A percentile compares a stretch with the other conserved stretches of the same genome.
phyloP scores from a whole-genome alignment of 2,797 vertebrate species.

The Chrosomus eos region DNA sequence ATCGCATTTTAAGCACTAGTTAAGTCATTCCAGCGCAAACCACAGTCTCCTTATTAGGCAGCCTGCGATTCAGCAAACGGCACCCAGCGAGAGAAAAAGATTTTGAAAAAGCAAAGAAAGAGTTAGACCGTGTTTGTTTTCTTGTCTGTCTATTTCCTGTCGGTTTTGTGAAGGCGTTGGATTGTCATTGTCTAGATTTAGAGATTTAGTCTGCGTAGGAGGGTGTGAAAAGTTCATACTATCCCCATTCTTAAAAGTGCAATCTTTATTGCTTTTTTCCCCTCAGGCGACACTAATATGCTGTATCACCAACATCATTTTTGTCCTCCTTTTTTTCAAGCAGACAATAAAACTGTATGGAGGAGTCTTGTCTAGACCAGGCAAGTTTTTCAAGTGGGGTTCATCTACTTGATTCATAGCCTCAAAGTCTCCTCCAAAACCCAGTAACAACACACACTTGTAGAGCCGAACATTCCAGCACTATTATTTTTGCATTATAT shows the following conservation, averaged over 20 bases:
- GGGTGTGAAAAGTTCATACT: slow-evolving; percentile 61
- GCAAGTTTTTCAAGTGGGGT: slow-evolving; percentile 55
- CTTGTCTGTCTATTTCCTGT: slow-evolving; percentile 61
- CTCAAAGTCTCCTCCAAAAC: slow-evolving; percentile 75
- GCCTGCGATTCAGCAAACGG: slow-evolving; percentile 60
- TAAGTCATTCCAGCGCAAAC: slow-evolving; percentile 75
- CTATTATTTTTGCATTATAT: slow-evolving; percentile 80
- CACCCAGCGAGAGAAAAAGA: slow-evolving; percentile 55
- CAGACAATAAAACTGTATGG: slow-evolving; percentile 51
- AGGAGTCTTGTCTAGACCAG: slow-evolving; percentile 56
- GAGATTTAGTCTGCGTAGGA: slow-evolving; percentile 63
- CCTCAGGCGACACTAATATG: slow-evolving; percentile 56
- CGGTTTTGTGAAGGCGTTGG: slow-evolving; percentile 32
- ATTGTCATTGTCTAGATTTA: slow-evolving; percentile 55
- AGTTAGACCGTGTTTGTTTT: slow-evolving; percentile 75
- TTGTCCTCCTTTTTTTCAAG: slow-evolving; percentile 22
- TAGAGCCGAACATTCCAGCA: slow-evolving; percentile 71
- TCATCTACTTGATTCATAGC: slow-evolving; percentile 72
- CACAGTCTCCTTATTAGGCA: slow-evolving; percentile 68
- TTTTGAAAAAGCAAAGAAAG: slow-evolving; percentile 66
- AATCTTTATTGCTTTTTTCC: slow-evolving; percentile 52
- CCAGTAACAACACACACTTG: slow-evolving; percentile 70
- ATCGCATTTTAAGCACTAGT: slow-evolving; percentile 73
- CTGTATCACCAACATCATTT: slow-evolving; percentile 11
- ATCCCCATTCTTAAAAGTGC: slow-evolving; percentile 53